A percentile compares a stretch with the other conserved stretches of the same genome.
These are phyloP conservation scores for Cryptoprocta ferox DNA, from an alignment of 2,797 vertebrate species.

Conservation along the genomic window DNA sequence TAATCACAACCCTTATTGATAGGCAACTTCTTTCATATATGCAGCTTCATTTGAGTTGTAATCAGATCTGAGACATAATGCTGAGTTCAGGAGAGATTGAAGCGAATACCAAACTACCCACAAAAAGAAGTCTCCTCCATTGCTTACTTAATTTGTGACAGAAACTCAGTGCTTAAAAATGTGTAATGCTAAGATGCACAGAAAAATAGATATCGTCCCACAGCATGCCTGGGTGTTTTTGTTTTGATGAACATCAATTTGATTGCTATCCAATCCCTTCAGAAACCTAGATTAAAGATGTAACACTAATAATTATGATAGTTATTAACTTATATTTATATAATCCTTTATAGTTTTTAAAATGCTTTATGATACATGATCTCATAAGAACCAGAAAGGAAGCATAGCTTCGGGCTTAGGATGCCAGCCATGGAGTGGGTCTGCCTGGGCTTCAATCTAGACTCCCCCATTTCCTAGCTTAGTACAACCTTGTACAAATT, in stretches of 20 bases:
- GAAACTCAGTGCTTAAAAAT: conserved; percentile 29
- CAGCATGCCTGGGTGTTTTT: conserved; percentile 34
- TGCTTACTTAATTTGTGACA: conserved; percentile 35
- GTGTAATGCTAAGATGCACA: conserved; percentile 45
- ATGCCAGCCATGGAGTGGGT: not conserved
- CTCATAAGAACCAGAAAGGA: conserved; percentile 41
- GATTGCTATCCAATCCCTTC: conserved; percentile 37
- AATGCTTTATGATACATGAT: not conserved
- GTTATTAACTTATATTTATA: conserved; percentile 58
- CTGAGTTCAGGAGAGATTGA: not conserved
- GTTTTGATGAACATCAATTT: conserved; percentile 54
- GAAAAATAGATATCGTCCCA: conserved; percentile 63
- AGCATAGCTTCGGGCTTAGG: not conserved
- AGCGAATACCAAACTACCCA: not conserved
- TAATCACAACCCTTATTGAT: conserved; percentile 49
- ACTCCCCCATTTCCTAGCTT: not conserved
- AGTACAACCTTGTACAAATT: not conserved
- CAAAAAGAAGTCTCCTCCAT: not conserved
- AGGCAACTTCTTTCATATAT: not conserved
- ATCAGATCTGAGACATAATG: conserved; percentile 11
- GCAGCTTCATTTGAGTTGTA: conserved; percentile 43
- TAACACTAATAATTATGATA: conserved; percentile 43
- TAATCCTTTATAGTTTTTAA: conserved; percentile 34
- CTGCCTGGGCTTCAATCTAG: not conserved
- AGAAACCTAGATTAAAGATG: conserved; percentile 54